Conservation (phyloP, 1,140 invertebrate genomes). For the Metopolophium dirhodum region DNA sequence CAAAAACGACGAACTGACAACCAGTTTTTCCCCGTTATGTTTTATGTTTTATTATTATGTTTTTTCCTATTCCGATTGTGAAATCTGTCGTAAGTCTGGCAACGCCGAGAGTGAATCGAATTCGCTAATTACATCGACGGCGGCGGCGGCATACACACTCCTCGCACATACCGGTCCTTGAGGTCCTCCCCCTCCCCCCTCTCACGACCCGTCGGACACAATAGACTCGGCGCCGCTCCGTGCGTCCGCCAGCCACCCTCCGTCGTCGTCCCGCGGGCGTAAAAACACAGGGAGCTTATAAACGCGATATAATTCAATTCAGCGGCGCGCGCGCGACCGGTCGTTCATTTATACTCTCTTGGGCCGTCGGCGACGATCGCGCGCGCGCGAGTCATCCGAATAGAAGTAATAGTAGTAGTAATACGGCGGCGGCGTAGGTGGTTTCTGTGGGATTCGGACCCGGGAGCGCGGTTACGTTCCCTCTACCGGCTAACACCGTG, state of each 20-base stretch:
- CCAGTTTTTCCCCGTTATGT: slow-evolving; percentile 53
- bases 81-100: slow-evolving; percentile 53
- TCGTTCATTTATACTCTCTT: neutral
- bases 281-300: slow-evolving; percentile 46
- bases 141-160: neutral
- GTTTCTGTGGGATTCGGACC: slow-evolving; percentile 13
- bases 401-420: slow-evolving; percentile 26
- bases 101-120: slow-evolving; percentile 54
- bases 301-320: slow-evolving; percentile 50
- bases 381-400: slow-evolving; percentile 41
- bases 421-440: slow-evolving; percentile 48
- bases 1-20: slow-evolving; percentile 18
- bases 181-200: neutral
- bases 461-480: slow-evolving; percentile 12
- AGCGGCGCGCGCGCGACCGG: slow-evolving; percentile 15
- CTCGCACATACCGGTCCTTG: slow-evolving; percentile 44
- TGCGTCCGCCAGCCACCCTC: neutral
- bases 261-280: neutral
- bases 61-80: slow-evolving; percentile 41
- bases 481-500: neutral
- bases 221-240: neutral
- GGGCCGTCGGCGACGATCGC: slow-evolving; percentile 10
- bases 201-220: neutral
- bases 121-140: slow-evolving; percentile 47
- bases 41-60: slow-evolving; percentile 16